These are phyloP conservation scores for Tridacna crocea DNA, from an alignment of 2,888 invertebrate species.

Conservation along the genomic window DNA sequence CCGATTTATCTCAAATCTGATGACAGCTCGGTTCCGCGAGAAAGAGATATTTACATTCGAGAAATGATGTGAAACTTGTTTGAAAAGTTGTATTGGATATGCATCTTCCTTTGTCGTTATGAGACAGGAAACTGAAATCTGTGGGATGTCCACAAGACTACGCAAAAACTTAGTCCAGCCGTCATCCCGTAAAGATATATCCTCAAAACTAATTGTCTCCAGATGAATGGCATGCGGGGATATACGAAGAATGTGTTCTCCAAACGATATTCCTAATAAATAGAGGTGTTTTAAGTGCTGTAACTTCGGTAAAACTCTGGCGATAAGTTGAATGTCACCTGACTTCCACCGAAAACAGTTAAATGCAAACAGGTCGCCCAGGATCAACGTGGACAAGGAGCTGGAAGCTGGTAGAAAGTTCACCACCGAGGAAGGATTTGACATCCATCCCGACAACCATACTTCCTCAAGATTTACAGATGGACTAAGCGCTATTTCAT, in stretches of 20 bases:
- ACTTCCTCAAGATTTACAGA: slow-evolving; percentile 2
- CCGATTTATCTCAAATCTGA: slow-evolving; percentile 14
- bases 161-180: slow-evolving; percentile 17
- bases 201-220: slow-evolving; percentile 7
- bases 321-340: background rate
- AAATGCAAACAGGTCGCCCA: slow-evolving; percentile 11
- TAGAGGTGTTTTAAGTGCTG: slow-evolving; percentile 14
- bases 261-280: slow-evolving; percentile 20
- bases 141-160: slow-evolving; percentile 5
- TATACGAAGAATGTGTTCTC: background rate
- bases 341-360: slow-evolving; percentile 7
- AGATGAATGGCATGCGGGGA: background rate
- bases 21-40: background rate
- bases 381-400: slow-evolving; percentile 3
- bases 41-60: background rate
- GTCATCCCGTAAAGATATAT: slow-evolving; percentile 1
- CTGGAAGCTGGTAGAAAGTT: background rate
- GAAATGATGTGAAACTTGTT: slow-evolving; percentile 2
- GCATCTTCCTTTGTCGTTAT: slow-evolving; percentile 7
- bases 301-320: slow-evolving; percentile 11
- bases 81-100: slow-evolving; percentile 10
- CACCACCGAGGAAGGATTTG: slow-evolving; percentile 17
- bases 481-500: background rate
- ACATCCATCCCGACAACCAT: slow-evolving; percentile 13
- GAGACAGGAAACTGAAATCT: background rate